A percentile compares a stretch with the other conserved stretches of the same genome.
phyloP scores from a whole-genome alignment of 2,113 vertebrate genomes.

The mouse (Mus musculus) region GRCm39 chr7:110810501-110811000 shows the following conservation, averaged over 20 bases:
- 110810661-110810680: not conserved
- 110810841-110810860: not conserved
- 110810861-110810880: not conserved
- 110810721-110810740: not conserved
- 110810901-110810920: not conserved
- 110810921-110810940: not conserved
- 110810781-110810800: not conserved
- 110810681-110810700: not conserved
- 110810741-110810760: not conserved
- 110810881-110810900: not conserved
- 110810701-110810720: not conserved
- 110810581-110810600: not conserved
- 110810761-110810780: not conserved
- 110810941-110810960: not conserved
- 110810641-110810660: not conserved
- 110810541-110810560: not conserved
- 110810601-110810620: not conserved
- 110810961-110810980: not conserved
- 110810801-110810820: not conserved
- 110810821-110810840: not conserved
- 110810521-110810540: not conserved
- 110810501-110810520: not conserved
- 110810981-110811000: not conserved
- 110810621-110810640: rapidly evolving
- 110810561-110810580: not conserved